Base-by-base conservation (phyloP, 2,888 invertebrate species). In the Lucinisca nassula region DNA sequence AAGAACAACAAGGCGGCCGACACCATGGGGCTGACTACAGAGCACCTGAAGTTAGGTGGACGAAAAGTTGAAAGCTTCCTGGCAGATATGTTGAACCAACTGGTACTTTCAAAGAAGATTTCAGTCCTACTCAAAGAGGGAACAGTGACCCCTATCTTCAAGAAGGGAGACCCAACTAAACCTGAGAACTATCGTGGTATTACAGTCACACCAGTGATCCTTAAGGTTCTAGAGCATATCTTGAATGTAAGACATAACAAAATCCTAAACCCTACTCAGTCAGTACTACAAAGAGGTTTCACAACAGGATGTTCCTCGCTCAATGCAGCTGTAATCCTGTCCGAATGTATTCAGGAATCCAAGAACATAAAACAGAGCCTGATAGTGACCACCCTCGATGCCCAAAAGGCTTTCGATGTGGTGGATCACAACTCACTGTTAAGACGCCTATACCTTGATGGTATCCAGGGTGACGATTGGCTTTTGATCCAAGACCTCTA, bases 341-440 rank as follows among this genome's bases (percentile, higher is more conserved):
- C 51, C n/a, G 51, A 51, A 21, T 51, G 51, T n/a, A 51, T 51
- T 21, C 12, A 8, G 21, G 51, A 51, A 51, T 8, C 51, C 10
- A 51, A 51, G n/a, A 51, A 51, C n/a, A 14, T n/a, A 21, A 51
- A n/a, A 21, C 21, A 51, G 21, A 8, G 3, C n/a, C 51, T 51
- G n/a, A 12, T 51, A 21, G 21, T 51, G 17, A 21, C 51, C 17
- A 38, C 45, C 10, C 24, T 74, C 38, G 74, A 74, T 37, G 74
- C 74, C 35, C 38, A 74, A 38, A 74, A 74, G 35, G 74, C 74
- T 12, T 74, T 37, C 40, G 74, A 74, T n/a, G 74, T 40, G 8
- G 74, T 74, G 4, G 12, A 74, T 12, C 74, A 74, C 35, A 24
- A 40, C 74, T 21, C 38, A 37, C 45, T 74, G 2, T 24, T 74